Percentiles rank a stretch among this genome's conserved stretches.
phyloP scores from a whole-genome alignment of 2,797 vertebrate genomes.

The Sebastes jordani region DNA sequence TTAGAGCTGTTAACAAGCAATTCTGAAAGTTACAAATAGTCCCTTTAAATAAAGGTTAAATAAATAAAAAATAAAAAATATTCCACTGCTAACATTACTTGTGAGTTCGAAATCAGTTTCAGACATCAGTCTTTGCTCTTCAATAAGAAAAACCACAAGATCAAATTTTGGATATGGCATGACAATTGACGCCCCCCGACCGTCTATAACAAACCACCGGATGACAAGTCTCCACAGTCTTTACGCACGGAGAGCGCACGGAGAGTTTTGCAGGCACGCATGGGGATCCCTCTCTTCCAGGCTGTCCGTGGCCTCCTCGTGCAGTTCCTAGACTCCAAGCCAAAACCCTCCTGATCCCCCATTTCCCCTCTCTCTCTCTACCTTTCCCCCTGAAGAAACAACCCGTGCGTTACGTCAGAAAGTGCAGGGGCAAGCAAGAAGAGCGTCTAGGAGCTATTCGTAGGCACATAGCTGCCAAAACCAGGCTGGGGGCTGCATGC shows the following conservation, averaged over 20 bases:
- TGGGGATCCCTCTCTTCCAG: conserved; percentile 53
- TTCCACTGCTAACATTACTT: background rate
- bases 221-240: conserved; percentile 47
- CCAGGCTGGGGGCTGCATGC: conserved; percentile 71
- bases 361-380: conserved; percentile 64
- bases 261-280: conserved; percentile 44
- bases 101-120: background rate
- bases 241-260: conserved; percentile 71
- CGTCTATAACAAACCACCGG: conserved; percentile 30
- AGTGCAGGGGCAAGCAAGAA: conserved; percentile 83
- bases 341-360: conserved; percentile 58
- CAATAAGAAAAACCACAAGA: conserved; percentile 4
- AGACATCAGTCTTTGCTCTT: conserved; percentile 1
- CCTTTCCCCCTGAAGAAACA: conserved; percentile 77
- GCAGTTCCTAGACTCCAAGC: conserved; percentile 59
- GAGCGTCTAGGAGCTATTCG: conserved; percentile 81
- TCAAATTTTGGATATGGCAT: conserved; percentile 1
- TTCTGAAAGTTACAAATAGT: too few species aligned
- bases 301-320: conserved; percentile 59
- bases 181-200: conserved; percentile 28
- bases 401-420: conserved; percentile 84
- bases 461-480: conserved; percentile 81
- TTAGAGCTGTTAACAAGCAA: too few species aligned
- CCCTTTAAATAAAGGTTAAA: too few species aligned
- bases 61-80: background rate